Evolutionary conservation across 2,888 invertebrate species (phyloP), one percentile per base, ranked within the genome.

Genomic region (Netelia fuscicornis): DNA sequence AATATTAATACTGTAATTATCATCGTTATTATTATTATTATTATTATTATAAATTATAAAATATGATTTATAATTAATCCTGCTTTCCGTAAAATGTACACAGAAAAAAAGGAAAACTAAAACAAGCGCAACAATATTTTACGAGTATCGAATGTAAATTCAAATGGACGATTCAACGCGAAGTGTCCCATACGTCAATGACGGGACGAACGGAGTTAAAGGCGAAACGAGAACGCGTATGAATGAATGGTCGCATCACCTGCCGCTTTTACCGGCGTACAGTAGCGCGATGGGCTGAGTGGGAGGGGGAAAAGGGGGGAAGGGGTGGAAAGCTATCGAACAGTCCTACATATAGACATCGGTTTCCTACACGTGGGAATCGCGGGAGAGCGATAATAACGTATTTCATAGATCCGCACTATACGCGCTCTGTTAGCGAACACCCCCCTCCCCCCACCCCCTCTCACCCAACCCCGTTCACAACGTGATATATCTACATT

Each of bases 351-450:
- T 81, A 83, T 68, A 82, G 65, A 85, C 81, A 87, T 87, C 84
- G 86, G 83, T 86, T 87, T 83, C 72, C 85, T 76, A 79, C 72
- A 70, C 58, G 48, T 68, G 56, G 42, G 54, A 48, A 62, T 68
- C 44, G 42, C 64, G 64, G 58, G 65, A 85, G 72, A 30, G 58
- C 80, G 86, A 87, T 87, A 87, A 86, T 87, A 86, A 87, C 87
- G 84, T 84, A 85, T 87, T 87, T 87, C 85, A 86, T 83, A 79
- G 79, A 74, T 64, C 70, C 67, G 65, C 62, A 75, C 76, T 86
- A 79, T 83, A 81, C 52, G 71, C 64, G 75, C 68, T 80, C 82
- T 58, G 81, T 81, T 81, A 76, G 70, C 76, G 81, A 84, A 74
- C 85, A 85, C 23, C 78, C 52, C 77, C 64, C 60, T 68, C 67